A percentile compares a stretch with the other conserved stretches of the same genome.
Conservation (phyloP, 2,888 invertebrate genomes). For the Pyrgus malvae region DNA sequence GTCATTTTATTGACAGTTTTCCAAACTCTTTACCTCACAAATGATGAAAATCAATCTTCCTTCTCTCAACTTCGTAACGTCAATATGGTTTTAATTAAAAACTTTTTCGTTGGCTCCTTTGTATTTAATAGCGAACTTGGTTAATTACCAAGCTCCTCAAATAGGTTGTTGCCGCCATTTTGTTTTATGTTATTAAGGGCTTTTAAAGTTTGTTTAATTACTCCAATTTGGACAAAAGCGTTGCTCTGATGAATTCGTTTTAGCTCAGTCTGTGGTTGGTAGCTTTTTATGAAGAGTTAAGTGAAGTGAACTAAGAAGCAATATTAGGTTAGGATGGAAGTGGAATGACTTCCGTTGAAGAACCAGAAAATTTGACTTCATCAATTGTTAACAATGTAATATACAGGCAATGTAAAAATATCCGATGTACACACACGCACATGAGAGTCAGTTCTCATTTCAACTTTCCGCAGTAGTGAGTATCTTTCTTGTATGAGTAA, state of each 20-base stretch:
- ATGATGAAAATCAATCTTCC: slow-evolving; percentile 40
- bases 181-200: slow-evolving; percentile 38
- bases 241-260: slow-evolving; percentile 36
- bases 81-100: slow-evolving; percentile 44
- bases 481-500: no score
- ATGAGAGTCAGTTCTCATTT: no score
- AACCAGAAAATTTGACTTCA: no score
- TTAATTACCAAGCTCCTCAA: slow-evolving; percentile 39
- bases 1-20: no score
- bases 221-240: slow-evolving; percentile 31
- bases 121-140: slow-evolving; percentile 38
- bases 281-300: not conserved
- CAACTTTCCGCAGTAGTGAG: no score
- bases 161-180: slow-evolving; percentile 37
- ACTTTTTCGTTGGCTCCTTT: slow-evolving; percentile 39
- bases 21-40: no score
- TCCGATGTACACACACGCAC: no score
- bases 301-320: no score
- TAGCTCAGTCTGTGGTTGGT: slow-evolving; percentile 1
- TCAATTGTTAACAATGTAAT: no score
- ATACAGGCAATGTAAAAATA: no score
- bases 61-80: slow-evolving; percentile 33
- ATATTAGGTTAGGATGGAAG: not conserved
- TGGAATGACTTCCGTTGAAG: not conserved
- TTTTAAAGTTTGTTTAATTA: slow-evolving; percentile 26